Percentiles rank a stretch among this genome's conserved stretches.
Evolutionary conservation across 2,888 invertebrate genomes (phyloP).

Genomic region (Xanthorhoe spadicearia): DNA sequence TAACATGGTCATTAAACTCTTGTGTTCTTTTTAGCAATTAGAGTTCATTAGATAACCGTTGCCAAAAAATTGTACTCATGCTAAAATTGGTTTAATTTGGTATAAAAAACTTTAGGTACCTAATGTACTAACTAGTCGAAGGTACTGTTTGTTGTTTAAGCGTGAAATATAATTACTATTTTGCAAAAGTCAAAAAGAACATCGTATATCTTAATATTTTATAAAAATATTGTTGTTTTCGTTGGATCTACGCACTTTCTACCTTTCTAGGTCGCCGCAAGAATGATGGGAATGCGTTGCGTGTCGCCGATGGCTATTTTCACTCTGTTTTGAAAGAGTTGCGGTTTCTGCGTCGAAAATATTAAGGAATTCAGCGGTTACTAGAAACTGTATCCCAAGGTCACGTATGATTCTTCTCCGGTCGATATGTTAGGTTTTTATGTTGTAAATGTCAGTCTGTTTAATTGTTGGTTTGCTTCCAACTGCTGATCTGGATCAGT

Average conservation of each 20-base stretch:
- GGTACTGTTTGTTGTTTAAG: neutral
- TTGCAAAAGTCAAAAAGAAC: neutral
- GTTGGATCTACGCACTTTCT: conserved; percentile 16
- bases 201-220: neutral
- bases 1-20: neutral
- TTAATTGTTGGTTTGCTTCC: too few relatives aligned
- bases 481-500: too few relatives aligned
- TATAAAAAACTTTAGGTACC: too few relatives aligned
- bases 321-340: conserved; percentile 48
- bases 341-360: conserved; percentile 31
- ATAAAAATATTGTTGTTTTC: conserved; percentile 10
- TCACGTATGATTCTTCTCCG: conserved; percentile 1
- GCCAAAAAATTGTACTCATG: conserved; percentile 2
- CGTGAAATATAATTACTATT: neutral
- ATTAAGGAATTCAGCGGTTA: conserved; percentile 26
- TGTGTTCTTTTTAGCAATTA: neutral
- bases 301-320: conserved; percentile 47
- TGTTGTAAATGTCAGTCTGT: too few relatives aligned
- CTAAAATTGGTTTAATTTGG: too few relatives aligned
- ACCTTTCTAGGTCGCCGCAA: conserved; percentile 38
- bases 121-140: neutral
- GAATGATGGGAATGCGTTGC: conserved; percentile 44
- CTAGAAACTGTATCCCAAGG: conserved; percentile 28
- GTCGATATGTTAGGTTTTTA: neutral
- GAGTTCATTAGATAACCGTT: conserved; percentile 4